A percentile compares a stretch with the other conserved stretches of the same genome.
Conservation (phyloP, 2,113 vertebrate species). For the Microcebus ravelobensis region DNA sequence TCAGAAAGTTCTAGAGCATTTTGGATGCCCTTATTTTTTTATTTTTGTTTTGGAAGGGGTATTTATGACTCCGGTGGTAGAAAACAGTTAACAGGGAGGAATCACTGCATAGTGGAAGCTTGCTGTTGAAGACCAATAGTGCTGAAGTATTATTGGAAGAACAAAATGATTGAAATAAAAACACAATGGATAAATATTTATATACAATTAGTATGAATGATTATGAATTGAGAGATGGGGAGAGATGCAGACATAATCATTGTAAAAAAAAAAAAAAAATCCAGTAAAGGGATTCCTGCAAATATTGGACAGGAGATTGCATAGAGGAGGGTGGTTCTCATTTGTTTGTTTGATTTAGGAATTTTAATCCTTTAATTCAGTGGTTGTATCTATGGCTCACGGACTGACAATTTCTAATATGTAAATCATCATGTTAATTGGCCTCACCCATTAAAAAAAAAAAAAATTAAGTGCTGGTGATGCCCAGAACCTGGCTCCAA, state of each 20-base stretch:
- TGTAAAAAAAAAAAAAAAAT: no score
- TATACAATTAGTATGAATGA: neutral
- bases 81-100: neutral
- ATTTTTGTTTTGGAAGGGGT: neutral
- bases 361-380: neutral
- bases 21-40: accelerated
- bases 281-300: accelerated
- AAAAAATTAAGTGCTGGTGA: neutral
- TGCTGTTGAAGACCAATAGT: neutral
- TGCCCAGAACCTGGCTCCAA: neutral
- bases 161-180: neutral
- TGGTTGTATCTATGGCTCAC: neutral
- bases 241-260: accelerated
- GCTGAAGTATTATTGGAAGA: neutral
- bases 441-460: neutral
- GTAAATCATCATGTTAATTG: neutral
- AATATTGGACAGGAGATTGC: neutral
- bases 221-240: neutral
- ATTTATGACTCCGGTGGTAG: neutral
- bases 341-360: neutral
- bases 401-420: neutral
- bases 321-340: neutral
- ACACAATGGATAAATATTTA: neutral
- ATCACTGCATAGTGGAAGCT: neutral
- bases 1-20: neutral